A percentile compares a stretch with the other conserved stretches of the same genome.
These are phyloP conservation scores for Cotesia vestalis DNA, from an alignment of 1,140 invertebrate genomes.

Conservation along the genomic window DNA sequence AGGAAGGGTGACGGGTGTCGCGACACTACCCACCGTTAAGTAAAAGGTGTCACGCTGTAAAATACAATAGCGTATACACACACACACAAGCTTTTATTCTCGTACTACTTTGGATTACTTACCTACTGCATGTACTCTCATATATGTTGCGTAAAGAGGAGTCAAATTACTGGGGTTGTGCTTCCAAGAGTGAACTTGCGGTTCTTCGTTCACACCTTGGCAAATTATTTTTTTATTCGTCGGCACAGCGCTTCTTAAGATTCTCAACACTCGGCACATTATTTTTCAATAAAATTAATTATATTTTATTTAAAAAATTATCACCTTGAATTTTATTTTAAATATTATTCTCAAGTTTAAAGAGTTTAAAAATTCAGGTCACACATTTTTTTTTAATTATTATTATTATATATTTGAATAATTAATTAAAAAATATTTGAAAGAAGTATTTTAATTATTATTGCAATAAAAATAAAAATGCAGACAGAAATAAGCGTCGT, in stretches of 20 bases:
- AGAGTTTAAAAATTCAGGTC: too few relatives aligned
- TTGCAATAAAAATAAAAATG: background rate
- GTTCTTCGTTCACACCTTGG: constrained; percentile 18
- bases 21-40: background rate
- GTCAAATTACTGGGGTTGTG: constrained; percentile 9
- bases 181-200: constrained; percentile 5
- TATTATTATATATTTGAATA: too few relatives aligned
- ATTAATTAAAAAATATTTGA: too few relatives aligned
- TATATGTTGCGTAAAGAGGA: background rate
- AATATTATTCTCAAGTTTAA: too few relatives aligned
- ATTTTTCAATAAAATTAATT: too few relatives aligned
- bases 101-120: background rate
- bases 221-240: background rate
- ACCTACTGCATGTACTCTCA: background rate
- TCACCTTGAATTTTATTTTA: too few relatives aligned
- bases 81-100: background rate
- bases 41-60: constrained; percentile 13
- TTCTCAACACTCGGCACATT: too few relatives aligned
- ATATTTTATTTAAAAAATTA: too few relatives aligned
- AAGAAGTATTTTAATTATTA: background rate
- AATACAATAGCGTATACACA: background rate
- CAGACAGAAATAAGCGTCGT: background rate
- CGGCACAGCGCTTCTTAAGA: background rate
- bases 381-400: too few relatives aligned
- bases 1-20: constrained; percentile 2